Evolutionary conservation across 2,888 invertebrate genomes (phyloP).

Genomic region (Cheilosia scutellata): DNA sequence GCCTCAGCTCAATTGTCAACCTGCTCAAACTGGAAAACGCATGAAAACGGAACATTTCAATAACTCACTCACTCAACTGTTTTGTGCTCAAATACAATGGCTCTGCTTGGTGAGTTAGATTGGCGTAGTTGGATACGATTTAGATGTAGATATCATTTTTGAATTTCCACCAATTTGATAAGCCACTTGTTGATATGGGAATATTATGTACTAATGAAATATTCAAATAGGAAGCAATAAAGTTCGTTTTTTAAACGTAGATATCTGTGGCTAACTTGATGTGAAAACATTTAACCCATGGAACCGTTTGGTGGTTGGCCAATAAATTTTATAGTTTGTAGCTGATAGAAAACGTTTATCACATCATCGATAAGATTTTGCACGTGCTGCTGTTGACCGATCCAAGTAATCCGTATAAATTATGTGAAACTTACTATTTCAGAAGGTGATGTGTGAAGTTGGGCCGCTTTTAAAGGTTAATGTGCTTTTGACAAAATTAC

Average conservation of each 20-base stretch:
- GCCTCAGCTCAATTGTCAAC: not conserved
- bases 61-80: not conserved
- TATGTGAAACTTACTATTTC: not conserved
- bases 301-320: not conserved
- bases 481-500: no score
- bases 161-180: constrained; percentile 52
- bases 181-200: constrained; percentile 18
- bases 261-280: not conserved
- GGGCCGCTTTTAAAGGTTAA: no score
- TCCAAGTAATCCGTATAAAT: not conserved
- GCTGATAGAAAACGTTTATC: constrained; percentile 21
- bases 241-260: constrained; percentile 5
- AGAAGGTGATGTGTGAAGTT: not conserved
- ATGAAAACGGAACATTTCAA: constrained; percentile 21
- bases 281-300: not conserved
- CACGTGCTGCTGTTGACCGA: not conserved
- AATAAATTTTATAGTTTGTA: constrained; percentile 5
- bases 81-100: constrained; percentile 5
- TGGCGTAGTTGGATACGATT: not conserved
- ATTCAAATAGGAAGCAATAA: constrained; percentile 43
- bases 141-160: constrained; percentile 16
- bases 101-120: not conserved
- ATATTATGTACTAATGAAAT: constrained; percentile 1
- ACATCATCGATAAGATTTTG: not conserved
- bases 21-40: not conserved